Evolutionary conservation across 2,797 vertebrate species (phyloP), one percentile per base, ranked within the genome.

Genomic region (Prionace glauca): DNA sequence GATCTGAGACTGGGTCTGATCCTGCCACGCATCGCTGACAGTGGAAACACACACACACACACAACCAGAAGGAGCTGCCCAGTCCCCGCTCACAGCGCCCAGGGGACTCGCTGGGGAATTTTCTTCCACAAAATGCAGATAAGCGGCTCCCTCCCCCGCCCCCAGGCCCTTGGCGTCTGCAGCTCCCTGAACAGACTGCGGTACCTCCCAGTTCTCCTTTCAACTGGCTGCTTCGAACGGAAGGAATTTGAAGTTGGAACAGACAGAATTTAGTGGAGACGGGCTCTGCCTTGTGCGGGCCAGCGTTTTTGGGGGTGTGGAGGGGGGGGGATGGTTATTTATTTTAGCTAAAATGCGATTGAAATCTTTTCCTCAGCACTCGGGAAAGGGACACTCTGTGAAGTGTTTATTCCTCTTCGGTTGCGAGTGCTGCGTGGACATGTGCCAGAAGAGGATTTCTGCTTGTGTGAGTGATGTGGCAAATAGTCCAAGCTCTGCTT

Each of bases 401-500:
- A 7, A 91, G 16, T 65, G 88, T 32, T 18, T 62, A n/a, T 60
- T 32, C 87, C 20, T 22, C 90, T 67, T 22, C 90, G 3, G 32
- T 24, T 24, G 32, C 32, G 12, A 90, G 32, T 90, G 14, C 29
- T 62, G 60, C 4, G 60, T 90, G 87, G 56, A 62, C 20, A 32
- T 20, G 29, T 18, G 56, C 87, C 60, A 92, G 87, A 62, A 56
- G 4, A 62, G 87, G 56, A 62, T 90, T 90, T n/a, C 87, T 90
- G 29, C 87, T 65, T 90, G 29, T n/a, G 26, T 14, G 60, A 90
- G 87, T 62, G 87, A 90, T 56, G 87, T 92, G 90, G 90, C 90
- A 92, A 10, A 69, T 36, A 22, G 22, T 92, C 65, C 8, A 69
- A 69, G 2, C 24, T 92, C 65, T 24, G 8, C 65, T 41, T 92